Evolutionary conservation across 1,140 invertebrate species (phyloP), one percentile per base, ranked within the genome.

Genomic region (Apis dorsata): DNA sequence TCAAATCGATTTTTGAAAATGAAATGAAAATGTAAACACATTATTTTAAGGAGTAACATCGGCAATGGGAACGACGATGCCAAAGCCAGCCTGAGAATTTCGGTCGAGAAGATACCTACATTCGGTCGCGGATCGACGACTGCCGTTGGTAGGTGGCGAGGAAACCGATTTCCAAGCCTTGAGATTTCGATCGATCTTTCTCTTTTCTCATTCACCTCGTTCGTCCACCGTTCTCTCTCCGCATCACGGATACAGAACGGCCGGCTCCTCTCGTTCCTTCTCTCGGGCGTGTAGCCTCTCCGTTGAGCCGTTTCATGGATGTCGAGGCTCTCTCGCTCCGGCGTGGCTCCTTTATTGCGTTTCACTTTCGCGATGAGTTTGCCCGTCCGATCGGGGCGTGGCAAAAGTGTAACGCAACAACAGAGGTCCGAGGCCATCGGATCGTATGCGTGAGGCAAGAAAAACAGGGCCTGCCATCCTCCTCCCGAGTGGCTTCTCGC

Each of bases 351-450:
- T 93, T 93, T 92, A 92, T 92, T 92, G 91, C 92, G 93, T 94
- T 93, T 93, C 91, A 94, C 93, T 94, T 94, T 94, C 93, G 92
- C 90, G 92, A 93, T 91, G 91, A 93, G 91, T 84, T 90, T 89
- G 88, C 86, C 86, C 87, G 89, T 86, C 81, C 85, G 91, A 93
- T 93, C 92, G 89, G 92, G 92, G 92, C 92, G 92, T 93, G 92
- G 93, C 92, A 91, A 92, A 93, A 93, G 92, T 94, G 93, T 93
- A 93, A 93, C 93, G 92, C 93, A 93, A 93, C 91, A 92, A 93
- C 91, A 92, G 88, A 90, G 87, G 86, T 87, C 89, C 87, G 89
- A 91, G 90, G 90, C 89, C 90, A 86, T 87, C 77, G 60, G 87
- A 87, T 81, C 86, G 79, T 66, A 78, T 75, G 81, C 83, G 84